Base-by-base conservation (phyloP, 2,797 vertebrate species). In the Malurus splendens region DNA sequence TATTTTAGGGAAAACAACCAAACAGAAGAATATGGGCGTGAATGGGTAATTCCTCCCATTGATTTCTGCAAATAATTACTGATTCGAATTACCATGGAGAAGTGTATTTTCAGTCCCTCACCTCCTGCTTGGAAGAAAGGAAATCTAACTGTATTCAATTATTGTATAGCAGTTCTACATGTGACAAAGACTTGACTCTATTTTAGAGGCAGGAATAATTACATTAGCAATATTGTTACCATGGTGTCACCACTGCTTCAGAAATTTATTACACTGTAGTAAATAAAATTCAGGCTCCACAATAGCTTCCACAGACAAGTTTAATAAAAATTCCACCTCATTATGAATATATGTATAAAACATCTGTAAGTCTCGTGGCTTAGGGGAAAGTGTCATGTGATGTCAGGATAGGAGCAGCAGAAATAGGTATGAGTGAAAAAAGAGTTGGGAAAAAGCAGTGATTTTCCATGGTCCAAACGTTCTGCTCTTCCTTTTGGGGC, bases 151-250 rank as follows among this genome's bases (percentile, higher is more conserved):
- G 6, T 54, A 87, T 94, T 93, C 93, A 92, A 84, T 93, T 93
- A 87, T 73, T 93, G 54, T 81, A 44, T 33, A 65, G 71, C 67
- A 66, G 76, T 73, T 74, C 80, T 92, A n/a, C 82, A 33, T 41
- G 64, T 61, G 79, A 83, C 87, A 94, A 92, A 92, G 87, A 55
- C 66, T 81, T 87, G 90, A 71, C 84, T 94, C 78, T 92, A 11
- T 89, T 93, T 93, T 78, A 84, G 89, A 93, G 64, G 71, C 82
- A 92, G 74, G 64, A 94, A 84, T 95, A 95, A 95, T 95, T 93
- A 74, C 90, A 92, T 84, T 93, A 93, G 67, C 85, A 95, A 93
- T 94, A 86, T 94, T 95, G 95, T 95, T 95, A 93, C 94, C 93
- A 92, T 93, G 93, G 93, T 87, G 90, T 92, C 89, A 93, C 82